These are phyloP conservation scores for Tenualosa thibaudeaui DNA, from an alignment of 2,797 vertebrate genomes.

Conservation along the genomic window DNA sequence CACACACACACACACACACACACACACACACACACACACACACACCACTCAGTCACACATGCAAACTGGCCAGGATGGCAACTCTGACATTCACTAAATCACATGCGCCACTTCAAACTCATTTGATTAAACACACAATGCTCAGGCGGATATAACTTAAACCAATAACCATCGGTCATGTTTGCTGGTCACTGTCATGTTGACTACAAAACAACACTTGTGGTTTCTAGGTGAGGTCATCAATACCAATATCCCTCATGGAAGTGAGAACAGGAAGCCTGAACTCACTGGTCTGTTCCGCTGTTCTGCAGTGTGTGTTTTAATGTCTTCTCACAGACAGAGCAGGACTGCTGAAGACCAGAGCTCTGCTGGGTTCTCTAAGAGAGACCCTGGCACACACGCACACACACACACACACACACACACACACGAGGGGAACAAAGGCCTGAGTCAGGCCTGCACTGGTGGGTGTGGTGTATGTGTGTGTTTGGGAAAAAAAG, in stretches of 20 bases:
- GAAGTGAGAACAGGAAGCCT: too few relatives aligned
- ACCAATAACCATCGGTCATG: too few relatives aligned
- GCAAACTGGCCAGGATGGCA: background rate
- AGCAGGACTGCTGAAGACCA: too few relatives aligned
- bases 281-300: too few relatives aligned
- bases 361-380: too few relatives aligned
- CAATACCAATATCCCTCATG: too few relatives aligned
- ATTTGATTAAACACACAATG: too few relatives aligned
- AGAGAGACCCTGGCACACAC: too few relatives aligned
- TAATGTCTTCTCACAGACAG: background rate
- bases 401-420: conserved; percentile 37
- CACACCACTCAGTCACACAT: background rate
- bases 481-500: conserved; percentile 18
- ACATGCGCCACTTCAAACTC: background rate
- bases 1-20: conserved; percentile 16
- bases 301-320: background rate
- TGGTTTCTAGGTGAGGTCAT: too few relatives aligned
- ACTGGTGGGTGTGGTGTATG: conserved; percentile 28
- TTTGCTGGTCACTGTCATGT: too few relatives aligned
- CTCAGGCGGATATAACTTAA: too few relatives aligned
- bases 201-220: too few relatives aligned
- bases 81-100: background rate
- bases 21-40: background rate
- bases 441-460: background rate
- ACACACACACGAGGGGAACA: background rate